phyloP scores from a whole-genome alignment of 2,888 invertebrate species.

The Craniophora ligustri region DNA sequence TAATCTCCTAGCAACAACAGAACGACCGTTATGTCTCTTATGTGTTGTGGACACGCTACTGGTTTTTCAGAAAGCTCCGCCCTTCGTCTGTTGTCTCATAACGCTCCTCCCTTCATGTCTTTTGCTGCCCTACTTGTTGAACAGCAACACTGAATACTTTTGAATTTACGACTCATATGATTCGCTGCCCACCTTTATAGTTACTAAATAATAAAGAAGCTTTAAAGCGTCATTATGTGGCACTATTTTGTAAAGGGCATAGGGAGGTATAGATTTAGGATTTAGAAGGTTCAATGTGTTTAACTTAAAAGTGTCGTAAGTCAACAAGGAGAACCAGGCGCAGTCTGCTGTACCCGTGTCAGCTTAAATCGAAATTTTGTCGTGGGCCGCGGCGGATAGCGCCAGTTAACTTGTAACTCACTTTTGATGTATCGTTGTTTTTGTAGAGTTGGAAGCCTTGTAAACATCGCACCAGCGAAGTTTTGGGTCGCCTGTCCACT shows the following conservation, averaged over 20 bases:
- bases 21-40: constrained; percentile 77
- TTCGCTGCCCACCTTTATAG: constrained; percentile 69
- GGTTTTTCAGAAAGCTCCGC: constrained; percentile 83
- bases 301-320: constrained; percentile 69
- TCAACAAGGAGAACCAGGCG: constrained; percentile 66
- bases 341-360: constrained; percentile 69
- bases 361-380: constrained; percentile 77
- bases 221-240: constrained; percentile 53
- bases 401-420: constrained; percentile 83
- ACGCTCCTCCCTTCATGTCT: constrained; percentile 85
- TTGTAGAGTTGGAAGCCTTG: constrained; percentile 78
- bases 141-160: constrained; percentile 73
- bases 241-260: constrained; percentile 49
- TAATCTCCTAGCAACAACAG: constrained; percentile 78
- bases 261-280: constrained; percentile 49
- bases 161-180: constrained; percentile 75
- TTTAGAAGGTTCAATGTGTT: constrained; percentile 65
- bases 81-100: constrained; percentile 75
- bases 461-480: constrained; percentile 78
- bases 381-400: constrained; percentile 70
- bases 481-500: constrained; percentile 72
- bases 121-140: constrained; percentile 80
- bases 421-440: constrained; percentile 87
- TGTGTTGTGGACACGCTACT: constrained; percentile 78
- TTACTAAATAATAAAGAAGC: constrained; percentile 53